These are phyloP conservation scores for Drosophila pseudoananassae DNA, from an alignment of 1,140 invertebrate species.

Conservation along the genomic window DNA sequence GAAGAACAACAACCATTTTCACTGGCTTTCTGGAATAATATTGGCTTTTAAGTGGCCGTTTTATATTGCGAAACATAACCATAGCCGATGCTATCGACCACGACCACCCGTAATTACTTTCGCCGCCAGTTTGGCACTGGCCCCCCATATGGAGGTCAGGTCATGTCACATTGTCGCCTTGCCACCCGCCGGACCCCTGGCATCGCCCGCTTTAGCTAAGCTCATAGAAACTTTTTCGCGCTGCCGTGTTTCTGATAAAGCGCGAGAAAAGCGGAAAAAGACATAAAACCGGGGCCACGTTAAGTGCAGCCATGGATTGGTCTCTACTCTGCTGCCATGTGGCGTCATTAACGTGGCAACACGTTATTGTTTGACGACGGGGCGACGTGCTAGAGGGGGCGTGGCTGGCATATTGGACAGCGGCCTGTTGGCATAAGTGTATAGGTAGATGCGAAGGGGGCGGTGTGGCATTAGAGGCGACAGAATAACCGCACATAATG, in stretches of 20 bases:
- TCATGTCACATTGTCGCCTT: slow-evolving; percentile 32
- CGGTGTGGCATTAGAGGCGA: slow-evolving; percentile 29
- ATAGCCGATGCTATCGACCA: neutral
- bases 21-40: neutral
- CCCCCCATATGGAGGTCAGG: slow-evolving; percentile 2
- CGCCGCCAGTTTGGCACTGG: neutral
- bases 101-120: slow-evolving; percentile 15
- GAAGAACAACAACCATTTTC: neutral
- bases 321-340: slow-evolving; percentile 54
- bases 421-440: slow-evolving; percentile 3
- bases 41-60: neutral
- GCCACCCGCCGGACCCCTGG: slow-evolving; percentile 4
- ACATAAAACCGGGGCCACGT: slow-evolving; percentile 62
- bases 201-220: neutral
- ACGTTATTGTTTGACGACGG: slow-evolving; percentile 28
- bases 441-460: neutral
- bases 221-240: slow-evolving; percentile 38
- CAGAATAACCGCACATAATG: slow-evolving; percentile 50
- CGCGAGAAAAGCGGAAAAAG: slow-evolving; percentile 31
- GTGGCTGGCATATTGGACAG: slow-evolving; percentile 3
- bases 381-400: neutral
- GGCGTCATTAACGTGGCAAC: slow-evolving; percentile 62
- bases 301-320: slow-evolving; percentile 65
- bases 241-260: slow-evolving; percentile 34
- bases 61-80: neutral